These are phyloP conservation scores for Phocides pigmalion DNA, from an alignment of 1,140 invertebrate genomes.

Conservation along the genomic window DNA sequence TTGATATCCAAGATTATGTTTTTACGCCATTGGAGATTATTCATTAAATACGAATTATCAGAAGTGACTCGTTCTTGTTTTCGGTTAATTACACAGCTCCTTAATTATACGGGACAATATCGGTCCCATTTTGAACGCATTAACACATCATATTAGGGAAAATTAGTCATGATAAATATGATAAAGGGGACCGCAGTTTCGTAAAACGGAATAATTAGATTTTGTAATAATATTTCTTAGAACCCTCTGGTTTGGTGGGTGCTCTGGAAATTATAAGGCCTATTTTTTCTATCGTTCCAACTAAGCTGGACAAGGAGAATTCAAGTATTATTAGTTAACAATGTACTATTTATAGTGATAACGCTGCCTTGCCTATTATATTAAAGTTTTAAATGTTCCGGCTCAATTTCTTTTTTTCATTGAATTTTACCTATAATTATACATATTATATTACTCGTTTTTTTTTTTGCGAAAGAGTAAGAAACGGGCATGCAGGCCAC, in stretches of 20 bases:
- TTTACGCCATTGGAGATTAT: too few species aligned
- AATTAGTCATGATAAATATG: slow-evolving; percentile 16
- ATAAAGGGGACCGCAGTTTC: neutral
- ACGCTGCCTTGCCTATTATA: too few species aligned
- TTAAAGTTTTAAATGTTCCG: too few species aligned
- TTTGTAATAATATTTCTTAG: neutral
- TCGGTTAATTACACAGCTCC: neutral
- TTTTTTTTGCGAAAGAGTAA: too few species aligned
- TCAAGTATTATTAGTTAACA: too few species aligned
- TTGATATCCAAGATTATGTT: too few species aligned
- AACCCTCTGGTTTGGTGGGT: neutral
- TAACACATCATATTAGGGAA: slow-evolving; percentile 2
- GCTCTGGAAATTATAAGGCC: neutral
- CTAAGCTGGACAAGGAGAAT: neutral
- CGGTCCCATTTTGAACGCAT: slow-evolving; percentile 1
- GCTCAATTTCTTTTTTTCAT: neutral
- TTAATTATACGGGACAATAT: neutral
- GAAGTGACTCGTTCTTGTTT: neutral
- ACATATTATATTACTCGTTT: too few species aligned
- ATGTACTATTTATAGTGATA: neutral
- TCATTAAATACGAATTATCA: neutral
- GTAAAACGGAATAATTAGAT: neutral
- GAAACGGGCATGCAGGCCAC: too few species aligned
- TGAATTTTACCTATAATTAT: too few species aligned
- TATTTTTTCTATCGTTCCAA: neutral